Conservation (phyloP, 2,888 invertebrate species). For the Nephrotoma guestfalica region DNA sequence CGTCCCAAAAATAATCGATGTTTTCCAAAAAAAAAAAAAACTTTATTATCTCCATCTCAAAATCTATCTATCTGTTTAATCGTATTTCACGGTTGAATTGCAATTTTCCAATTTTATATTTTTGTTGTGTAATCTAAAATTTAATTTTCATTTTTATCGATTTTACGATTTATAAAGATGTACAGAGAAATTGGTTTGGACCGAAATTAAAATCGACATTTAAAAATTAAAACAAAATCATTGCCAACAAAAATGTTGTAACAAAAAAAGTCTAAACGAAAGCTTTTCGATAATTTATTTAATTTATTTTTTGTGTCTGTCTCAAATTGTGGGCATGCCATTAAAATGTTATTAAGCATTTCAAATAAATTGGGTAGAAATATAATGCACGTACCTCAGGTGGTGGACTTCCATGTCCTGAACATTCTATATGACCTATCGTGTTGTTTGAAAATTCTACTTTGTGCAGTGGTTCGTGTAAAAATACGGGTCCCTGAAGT, state of each 20-base stretch:
- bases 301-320: too few relatives aligned
- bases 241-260: too few relatives aligned
- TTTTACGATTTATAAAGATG: neutral
- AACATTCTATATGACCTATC: constrained; percentile 53
- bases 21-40: neutral
- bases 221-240: neutral
- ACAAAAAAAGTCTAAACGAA: too few relatives aligned
- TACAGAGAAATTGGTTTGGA: neutral
- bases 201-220: neutral
- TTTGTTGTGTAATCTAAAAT: neutral
- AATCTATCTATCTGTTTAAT: neutral
- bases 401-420: constrained; percentile 50
- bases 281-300: neutral
- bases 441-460: constrained; percentile 66
- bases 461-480: constrained; percentile 54
- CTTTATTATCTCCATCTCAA: neutral
- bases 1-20: too few relatives aligned
- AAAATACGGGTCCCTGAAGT: constrained; percentile 52
- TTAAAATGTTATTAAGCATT: neutral
- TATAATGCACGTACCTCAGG: constrained; percentile 38
- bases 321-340: neutral
- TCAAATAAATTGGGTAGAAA: too few relatives aligned
- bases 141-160: neutral
- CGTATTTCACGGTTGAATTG: neutral
- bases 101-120: neutral